These are phyloP conservation scores for Otis tarda DNA, from an alignment of 2,113 vertebrate species.

Conservation along the genomic window DNA sequence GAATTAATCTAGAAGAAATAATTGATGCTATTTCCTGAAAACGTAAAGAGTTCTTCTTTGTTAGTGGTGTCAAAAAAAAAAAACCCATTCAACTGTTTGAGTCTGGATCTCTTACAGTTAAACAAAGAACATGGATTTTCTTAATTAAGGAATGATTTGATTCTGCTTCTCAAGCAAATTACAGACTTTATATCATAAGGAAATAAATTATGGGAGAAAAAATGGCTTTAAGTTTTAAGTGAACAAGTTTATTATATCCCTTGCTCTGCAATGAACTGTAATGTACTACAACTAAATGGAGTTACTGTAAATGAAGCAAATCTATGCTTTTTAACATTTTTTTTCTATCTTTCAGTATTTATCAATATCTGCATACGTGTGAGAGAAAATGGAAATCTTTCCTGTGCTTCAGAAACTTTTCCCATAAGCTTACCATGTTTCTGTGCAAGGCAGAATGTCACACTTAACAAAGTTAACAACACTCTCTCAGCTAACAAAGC, in stretches of 20 bases:
- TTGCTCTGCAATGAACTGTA: background rate
- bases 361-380: background rate
- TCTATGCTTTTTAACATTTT: background rate
- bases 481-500: background rate
- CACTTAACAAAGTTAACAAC: background rate
- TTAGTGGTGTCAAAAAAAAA: background rate
- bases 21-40: background rate
- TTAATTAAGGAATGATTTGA: constrained; percentile 30
- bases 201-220: constrained; percentile 4
- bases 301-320: background rate
- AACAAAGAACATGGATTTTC: background rate
- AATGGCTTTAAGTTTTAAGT: background rate
- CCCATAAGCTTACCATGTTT: background rate
- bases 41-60: background rate
- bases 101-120: background rate
- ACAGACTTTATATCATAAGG: background rate
- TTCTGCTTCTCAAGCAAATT: constrained; percentile 2
- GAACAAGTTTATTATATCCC: background rate
- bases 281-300: background rate
- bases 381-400: background rate
- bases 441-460: background rate
- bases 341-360: background rate
- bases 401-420: background rate
- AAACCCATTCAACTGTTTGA: background rate
- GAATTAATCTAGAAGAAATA: background rate